These are phyloP conservation scores for Myripristis murdjan DNA, from an alignment of 2,797 vertebrate genomes.

Conservation along the genomic window DNA sequence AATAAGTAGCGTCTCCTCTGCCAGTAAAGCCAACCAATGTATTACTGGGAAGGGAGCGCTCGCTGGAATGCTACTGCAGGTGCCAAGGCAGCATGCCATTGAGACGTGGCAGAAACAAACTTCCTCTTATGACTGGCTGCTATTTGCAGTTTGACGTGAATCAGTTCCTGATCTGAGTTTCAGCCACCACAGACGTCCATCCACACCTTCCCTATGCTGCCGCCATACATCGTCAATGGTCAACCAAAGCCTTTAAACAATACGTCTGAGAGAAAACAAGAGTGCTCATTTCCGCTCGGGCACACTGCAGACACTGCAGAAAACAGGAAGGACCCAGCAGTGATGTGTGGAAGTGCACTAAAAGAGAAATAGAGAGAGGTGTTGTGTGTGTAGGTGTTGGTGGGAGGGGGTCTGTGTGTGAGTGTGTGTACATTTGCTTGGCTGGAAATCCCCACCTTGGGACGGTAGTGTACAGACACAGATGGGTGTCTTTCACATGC, in stretches of 20 bases:
- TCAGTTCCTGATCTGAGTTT: conserved; percentile 49
- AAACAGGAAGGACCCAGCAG: conserved; percentile 77
- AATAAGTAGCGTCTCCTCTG: not conserved
- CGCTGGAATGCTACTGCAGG: not conserved
- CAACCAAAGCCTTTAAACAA: conserved; percentile 44
- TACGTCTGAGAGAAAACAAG: conserved; percentile 45
- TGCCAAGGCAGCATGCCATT: conserved; percentile 14
- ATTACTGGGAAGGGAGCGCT: not conserved
- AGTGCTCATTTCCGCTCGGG: conserved; percentile 52
- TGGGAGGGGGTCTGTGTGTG: not conserved
- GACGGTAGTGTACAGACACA: not conserved
- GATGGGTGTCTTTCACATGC: not conserved
- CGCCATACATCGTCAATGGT: not conserved
- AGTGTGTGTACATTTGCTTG: conserved; percentile 3
- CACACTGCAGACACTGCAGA: conserved; percentile 60
- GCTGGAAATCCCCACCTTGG: conserved; percentile 74
- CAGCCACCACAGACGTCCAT: not conserved
- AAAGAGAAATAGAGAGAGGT: conserved; percentile 33
- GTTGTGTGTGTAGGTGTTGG: conserved; percentile 26
- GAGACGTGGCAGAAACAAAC: conserved; percentile 15
- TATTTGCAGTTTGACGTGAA: conserved; percentile 28
- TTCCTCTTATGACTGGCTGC: conserved; percentile 20
- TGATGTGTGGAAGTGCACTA: conserved; percentile 59
- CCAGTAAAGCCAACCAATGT: not conserved
- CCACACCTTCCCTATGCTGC: not conserved